Percentiles rank a stretch among this genome's conserved stretches.
Evolutionary conservation across 2,797 vertebrate genomes (phyloP).

Genomic region (Cyclopterus lumpus): DNA sequence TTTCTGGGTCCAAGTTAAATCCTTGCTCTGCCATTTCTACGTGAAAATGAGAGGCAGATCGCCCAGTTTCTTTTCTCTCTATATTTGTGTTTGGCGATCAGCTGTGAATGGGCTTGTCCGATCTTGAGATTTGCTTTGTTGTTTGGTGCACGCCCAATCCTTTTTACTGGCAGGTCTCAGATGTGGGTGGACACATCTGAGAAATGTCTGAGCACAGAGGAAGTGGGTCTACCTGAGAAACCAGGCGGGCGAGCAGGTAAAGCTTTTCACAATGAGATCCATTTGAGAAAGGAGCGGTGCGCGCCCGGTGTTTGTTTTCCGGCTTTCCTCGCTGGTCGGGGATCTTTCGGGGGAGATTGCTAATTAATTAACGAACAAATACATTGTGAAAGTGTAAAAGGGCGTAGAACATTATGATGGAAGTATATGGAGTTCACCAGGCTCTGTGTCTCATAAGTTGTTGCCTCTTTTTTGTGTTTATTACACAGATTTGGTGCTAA

Average conservation of each 20-base stretch:
- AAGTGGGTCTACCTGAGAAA: not conserved
- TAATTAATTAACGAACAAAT: too few species aligned
- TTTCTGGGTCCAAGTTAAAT: not conserved
- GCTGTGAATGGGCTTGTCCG: not conserved
- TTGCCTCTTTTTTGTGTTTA: too few species aligned
- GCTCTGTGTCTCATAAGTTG: too few species aligned
- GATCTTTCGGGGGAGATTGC: too few species aligned
- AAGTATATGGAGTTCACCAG: too few species aligned
- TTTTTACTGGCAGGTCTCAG: not conserved
- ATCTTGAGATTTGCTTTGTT: not conserved
- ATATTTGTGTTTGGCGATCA: not conserved
- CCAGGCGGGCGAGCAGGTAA: not conserved
- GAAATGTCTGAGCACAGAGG: not conserved
- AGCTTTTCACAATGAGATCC: not conserved
- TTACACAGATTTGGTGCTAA: too few species aligned
- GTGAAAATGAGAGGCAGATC: not conserved
- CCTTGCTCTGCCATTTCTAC: not conserved
- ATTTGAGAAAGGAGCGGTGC: not conserved
- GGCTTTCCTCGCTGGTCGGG: not conserved
- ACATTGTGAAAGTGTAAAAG: too few species aligned
- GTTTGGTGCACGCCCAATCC: not conserved
- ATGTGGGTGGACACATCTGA: not conserved
- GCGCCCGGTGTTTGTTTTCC: not conserved
- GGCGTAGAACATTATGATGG: too few species aligned
- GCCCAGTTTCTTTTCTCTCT: not conserved